Percentiles rank a stretch among this genome's conserved stretches.
phyloP scores from a whole-genome alignment of 2,888 invertebrate genomes.

The Diaphora mendica region DNA sequence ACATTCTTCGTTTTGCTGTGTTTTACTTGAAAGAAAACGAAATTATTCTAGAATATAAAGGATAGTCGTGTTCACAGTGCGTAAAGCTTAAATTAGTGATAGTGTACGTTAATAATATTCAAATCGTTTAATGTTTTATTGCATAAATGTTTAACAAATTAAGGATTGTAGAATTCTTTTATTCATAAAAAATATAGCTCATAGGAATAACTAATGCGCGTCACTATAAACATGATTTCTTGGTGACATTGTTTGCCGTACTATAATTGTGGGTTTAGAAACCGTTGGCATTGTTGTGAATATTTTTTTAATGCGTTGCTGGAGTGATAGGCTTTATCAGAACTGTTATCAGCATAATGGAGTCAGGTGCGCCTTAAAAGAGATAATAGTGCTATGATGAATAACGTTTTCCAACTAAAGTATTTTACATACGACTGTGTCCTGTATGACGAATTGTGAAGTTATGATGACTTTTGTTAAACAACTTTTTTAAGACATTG shows the following conservation, averaged over 20 bases:
- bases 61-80: not conserved
- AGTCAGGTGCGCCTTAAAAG: conserved; percentile 54
- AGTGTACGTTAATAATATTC: not conserved
- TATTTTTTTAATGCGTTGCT: conserved; percentile 38
- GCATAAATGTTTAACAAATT: not conserved
- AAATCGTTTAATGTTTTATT: not conserved
- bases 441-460: not conserved
- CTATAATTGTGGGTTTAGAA: conserved; percentile 21
- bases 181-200: not conserved
- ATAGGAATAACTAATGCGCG: not conserved
- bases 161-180: too few relatives aligned
- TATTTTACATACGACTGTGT: not conserved
- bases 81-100: not conserved
- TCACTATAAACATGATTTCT: not conserved
- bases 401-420: not conserved
- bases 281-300: conserved; percentile 31
- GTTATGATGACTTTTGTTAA: not conserved
- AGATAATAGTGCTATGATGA: conserved; percentile 34
- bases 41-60: not conserved
- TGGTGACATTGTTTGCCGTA: conserved; percentile 15
- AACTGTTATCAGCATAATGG: conserved; percentile 49
- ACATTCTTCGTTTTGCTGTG: not conserved
- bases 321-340: conserved; percentile 49
- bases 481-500: not conserved
- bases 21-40: not conserved